Evolutionary conservation across 2,113 vertebrate species (phyloP), one percentile per base, ranked within the genome.

Genomic region (Sapayoa aenigma): DNA sequence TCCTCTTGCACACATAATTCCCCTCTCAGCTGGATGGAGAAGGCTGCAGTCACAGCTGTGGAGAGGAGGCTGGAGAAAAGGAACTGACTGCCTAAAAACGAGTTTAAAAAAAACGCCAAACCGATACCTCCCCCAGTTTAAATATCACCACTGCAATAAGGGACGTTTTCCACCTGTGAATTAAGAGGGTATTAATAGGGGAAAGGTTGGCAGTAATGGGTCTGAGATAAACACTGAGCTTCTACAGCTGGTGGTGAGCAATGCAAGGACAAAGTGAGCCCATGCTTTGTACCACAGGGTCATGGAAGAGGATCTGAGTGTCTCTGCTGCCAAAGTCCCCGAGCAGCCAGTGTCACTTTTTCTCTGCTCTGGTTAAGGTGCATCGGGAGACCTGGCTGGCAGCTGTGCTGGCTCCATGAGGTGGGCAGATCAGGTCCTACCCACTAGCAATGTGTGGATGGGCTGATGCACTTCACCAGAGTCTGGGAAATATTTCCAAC

Each of bases 21-120:
- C 96, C 92, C 96, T 94, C 96, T 73, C 96, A 90, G 97, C 93
- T 95, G 97, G 85, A 90, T 90, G 96, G 93, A 39, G 91, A 58
- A 76, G 49, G 59, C 91, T 95, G 95, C 60, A 84, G 24, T 18
- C 90, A 33, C 53, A 42, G 79, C 66, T 55, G 79, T 65, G 75
- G 11, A 84, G 42, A 0, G 0, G 42, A 91, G 53, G 39, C 44
- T 91, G 90, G 33, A 88, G 93, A 59, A 55, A 69, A 74, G 18
- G 14, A 71, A 33, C 15, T 9, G 53, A 60, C 30, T 15, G 49
- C 41, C 33, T 81, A 19, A 77, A 62, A 69, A 14, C 3, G 33
- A 35, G 25, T 35, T 23, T 4, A 1, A 5, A 47, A 55, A 35
- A 37, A 17, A 3, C 4, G n/a, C 17, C 49, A 21, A 16, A 33